Conservation (phyloP, 2,113 vertebrate species). For the Eublepharis macularius region DNA sequence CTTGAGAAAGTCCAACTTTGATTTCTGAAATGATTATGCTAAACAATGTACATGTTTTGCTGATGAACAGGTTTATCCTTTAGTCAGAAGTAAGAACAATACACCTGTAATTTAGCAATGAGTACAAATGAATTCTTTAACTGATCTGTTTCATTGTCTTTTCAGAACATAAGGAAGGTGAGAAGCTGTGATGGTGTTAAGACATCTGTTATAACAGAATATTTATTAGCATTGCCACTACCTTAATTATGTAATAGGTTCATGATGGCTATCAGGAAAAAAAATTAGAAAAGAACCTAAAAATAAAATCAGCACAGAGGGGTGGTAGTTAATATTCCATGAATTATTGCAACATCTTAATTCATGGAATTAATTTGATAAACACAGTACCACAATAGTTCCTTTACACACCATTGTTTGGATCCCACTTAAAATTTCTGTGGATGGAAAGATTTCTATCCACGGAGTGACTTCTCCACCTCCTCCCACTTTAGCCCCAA, state of each 20-base stretch:
- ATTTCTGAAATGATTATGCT: slow-evolving; percentile 58
- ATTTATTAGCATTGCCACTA: slow-evolving; percentile 38
- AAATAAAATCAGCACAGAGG: background rate
- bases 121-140: background rate
- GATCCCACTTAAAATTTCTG: no score
- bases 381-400: background rate
- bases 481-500: no score
- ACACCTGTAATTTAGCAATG: slow-evolving; percentile 39
- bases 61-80: slow-evolving; percentile 42
- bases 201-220: slow-evolving; percentile 50
- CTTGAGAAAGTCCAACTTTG: slow-evolving; percentile 66
- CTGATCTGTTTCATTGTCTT: slow-evolving; percentile 39
- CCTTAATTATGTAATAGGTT: slow-evolving; percentile 21
- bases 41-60: slow-evolving; percentile 44
- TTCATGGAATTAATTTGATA: background rate
- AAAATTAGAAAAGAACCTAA: background rate
- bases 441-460: no score
- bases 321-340: background rate
- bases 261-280: background rate
- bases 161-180: slow-evolving; percentile 37
- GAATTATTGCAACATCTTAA: slow-evolving; percentile 14
- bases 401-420: background rate
- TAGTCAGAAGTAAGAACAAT: slow-evolving; percentile 8
- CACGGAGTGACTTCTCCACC: no score
- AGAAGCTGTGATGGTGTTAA: slow-evolving; percentile 46